These are phyloP conservation scores for Aphrocallistes beatrix DNA, from an alignment of 37 sponge, comb jelly and placozoan genomes.

Conservation along the genomic window DNA sequence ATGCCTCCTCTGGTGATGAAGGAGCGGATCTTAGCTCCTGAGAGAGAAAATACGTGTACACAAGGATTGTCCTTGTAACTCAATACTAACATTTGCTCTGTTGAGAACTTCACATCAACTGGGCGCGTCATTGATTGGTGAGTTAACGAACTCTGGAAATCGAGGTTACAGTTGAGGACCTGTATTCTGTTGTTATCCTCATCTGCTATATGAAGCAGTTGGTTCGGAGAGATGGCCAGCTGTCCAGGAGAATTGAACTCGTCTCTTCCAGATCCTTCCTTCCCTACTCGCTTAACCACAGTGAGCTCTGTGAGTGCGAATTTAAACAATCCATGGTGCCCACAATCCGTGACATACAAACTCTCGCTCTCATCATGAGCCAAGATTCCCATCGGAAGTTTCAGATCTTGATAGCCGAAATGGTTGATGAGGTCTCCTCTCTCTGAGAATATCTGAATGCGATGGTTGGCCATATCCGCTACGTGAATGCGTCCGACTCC, in stretches of 20 bases:
- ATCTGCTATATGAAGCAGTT: neutral
- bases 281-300: conserved; percentile 1
- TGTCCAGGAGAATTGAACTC: neutral
- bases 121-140: neutral
- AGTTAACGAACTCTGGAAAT: neutral
- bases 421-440: neutral
- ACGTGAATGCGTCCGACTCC: neutral
- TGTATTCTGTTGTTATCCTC: neutral
- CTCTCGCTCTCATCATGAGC: neutral
- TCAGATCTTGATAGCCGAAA: neutral
- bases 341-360: neutral
- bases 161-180: neutral
- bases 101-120: conserved; percentile 7
- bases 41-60: conserved; percentile 3
- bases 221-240: conserved; percentile 13
- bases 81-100: neutral
- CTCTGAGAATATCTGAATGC: conserved; percentile 5
- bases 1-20: neutral
- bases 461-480: neutral
- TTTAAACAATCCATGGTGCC: neutral
- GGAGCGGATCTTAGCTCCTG: conserved; percentile 10
- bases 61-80: neutral
- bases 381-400: neutral
- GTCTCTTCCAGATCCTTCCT: neutral
- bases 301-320: neutral